These are phyloP conservation scores for Galaxias olidus DNA, from an alignment of 2,797 vertebrate genomes.

Conservation along the genomic window DNA sequence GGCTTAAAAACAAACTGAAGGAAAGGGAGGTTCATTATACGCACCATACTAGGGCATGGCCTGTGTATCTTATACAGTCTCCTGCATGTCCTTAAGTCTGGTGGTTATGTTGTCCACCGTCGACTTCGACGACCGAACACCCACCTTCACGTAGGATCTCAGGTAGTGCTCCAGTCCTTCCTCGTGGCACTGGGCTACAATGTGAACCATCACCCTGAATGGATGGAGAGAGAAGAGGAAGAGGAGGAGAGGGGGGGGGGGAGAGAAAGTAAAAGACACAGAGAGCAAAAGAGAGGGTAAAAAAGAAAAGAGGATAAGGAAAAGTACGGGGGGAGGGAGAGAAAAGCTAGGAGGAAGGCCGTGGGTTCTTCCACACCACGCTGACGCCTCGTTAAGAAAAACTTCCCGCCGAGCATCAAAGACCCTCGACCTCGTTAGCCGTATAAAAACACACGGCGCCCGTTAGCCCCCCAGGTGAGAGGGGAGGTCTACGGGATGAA, in stretches of 20 bases:
- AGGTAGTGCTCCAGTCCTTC: slow-evolving; percentile 94
- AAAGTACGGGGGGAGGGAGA: background rate
- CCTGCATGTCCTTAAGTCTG: too few species aligned
- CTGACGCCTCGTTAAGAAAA: slow-evolving; percentile 26
- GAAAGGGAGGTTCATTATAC: background rate
- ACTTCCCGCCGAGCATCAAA: slow-evolving; percentile 41
- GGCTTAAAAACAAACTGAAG: slow-evolving; percentile 92
- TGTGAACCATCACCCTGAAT: slow-evolving; percentile 93
- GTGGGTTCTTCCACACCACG: background rate
- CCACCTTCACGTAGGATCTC: slow-evolving; percentile 94
- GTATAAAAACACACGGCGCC: slow-evolving; percentile 9
- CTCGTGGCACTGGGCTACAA: slow-evolving; percentile 97
- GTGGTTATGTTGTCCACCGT: too few species aligned
- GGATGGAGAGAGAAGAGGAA: slow-evolving; percentile 1
- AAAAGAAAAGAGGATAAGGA: background rate
- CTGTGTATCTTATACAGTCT: too few species aligned
- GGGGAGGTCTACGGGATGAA: slow-evolving; percentile 25
- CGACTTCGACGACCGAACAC: background rate
- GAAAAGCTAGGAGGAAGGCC: too few species aligned
- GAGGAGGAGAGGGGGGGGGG: background rate
- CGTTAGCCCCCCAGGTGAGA: slow-evolving; percentile 18
- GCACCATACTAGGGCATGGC: too few species aligned
- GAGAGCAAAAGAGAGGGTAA: background rate
- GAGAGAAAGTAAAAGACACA: background rate
- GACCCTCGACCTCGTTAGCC: background rate